A percentile compares a stretch with the other conserved stretches of the same genome.
Evolutionary conservation across 2,888 invertebrate genomes (phyloP).

Genomic region (Oxytorus armatus): DNA sequence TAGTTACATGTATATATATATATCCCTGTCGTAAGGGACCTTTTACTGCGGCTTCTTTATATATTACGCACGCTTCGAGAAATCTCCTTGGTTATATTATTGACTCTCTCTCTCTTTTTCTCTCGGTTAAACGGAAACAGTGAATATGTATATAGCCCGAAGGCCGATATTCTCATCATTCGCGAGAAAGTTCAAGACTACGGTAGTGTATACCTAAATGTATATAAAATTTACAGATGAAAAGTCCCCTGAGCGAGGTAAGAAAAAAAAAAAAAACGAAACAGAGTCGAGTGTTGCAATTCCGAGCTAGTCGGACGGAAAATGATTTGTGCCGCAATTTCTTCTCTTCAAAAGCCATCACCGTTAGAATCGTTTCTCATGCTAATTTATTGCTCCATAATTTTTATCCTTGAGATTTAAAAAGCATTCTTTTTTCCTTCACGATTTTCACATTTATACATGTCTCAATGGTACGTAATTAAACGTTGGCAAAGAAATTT

Average conservation of each 20-base stretch:
- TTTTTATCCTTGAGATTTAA: conserved; percentile 4
- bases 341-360: neutral
- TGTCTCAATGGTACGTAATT: too few relatives aligned
- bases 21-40: conserved; percentile 25
- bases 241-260: neutral
- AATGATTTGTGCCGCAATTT: conserved; percentile 40
- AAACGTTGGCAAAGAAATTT: too few relatives aligned
- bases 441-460: neutral
- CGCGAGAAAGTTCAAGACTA: conserved; percentile 31
- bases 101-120: conserved; percentile 40
- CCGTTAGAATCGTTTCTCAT: neutral
- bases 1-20: conserved; percentile 27
- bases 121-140: conserved; percentile 43
- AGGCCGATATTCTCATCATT: conserved; percentile 55
- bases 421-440: conserved; percentile 20
- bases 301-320: conserved; percentile 25
- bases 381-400: neutral
- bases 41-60: conserved; percentile 63
- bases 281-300: conserved; percentile 27
- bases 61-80: conserved; percentile 52
- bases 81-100: conserved; percentile 51
- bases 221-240: conserved; percentile 10
- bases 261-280: too few relatives aligned
- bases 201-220: neutral
- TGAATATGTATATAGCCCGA: conserved; percentile 38